Base-by-base conservation (phyloP, 2,797 vertebrate species). In the Muraenolepis orangiensis region DNA sequence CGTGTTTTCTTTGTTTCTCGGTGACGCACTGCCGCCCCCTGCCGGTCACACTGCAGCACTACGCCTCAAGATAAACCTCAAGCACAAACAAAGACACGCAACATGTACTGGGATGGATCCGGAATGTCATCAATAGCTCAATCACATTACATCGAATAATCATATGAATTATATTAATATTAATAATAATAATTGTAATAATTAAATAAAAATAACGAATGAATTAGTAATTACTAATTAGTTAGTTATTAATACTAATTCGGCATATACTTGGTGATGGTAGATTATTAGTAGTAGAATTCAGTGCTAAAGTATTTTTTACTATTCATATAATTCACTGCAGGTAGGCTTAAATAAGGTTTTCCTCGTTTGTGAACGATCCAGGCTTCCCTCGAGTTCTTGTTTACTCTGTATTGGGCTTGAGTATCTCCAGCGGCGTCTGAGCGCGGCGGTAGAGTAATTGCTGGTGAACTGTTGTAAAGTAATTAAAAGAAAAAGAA, bases 381-480 rank as follows among this genome's bases (percentile, higher is more conserved):
- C 2, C 7, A 23, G 51, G 20, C 51, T 61, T 1, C n/a, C n/a
- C 26, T 61, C 16, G n/a, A 23, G 10, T 23, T 51, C 46, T 26
- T 61, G n/a, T 61, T 61, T 26, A 23, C 42, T 8, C 26, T 61
- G 57, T 61, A 23, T 61, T 61, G n/a, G 57, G n/a, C 0, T 7
- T n/a, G 26, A 23, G 57, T n/a, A n/a, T 61, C 51, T 66, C 7
- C 93, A 93, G 91, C 13, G 32, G 51, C 40, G 34, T 72, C 74
- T 92, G 92, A 93, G 92, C 92, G 91, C 90, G 90, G 90, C 92
- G 94, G 94, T 86, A 92, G 91, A 93, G 89, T 94, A 94, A 95
- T 95, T 95, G 95, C 92, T 91, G 90, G 88, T 95, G 94, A 94
- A 95, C 94, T 94, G 96, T 93, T 94, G 94, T 98, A 99, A 98